These are phyloP conservation scores for Trissolcus basalis DNA, from an alignment of 1,140 invertebrate species.

Conservation along the genomic window DNA sequence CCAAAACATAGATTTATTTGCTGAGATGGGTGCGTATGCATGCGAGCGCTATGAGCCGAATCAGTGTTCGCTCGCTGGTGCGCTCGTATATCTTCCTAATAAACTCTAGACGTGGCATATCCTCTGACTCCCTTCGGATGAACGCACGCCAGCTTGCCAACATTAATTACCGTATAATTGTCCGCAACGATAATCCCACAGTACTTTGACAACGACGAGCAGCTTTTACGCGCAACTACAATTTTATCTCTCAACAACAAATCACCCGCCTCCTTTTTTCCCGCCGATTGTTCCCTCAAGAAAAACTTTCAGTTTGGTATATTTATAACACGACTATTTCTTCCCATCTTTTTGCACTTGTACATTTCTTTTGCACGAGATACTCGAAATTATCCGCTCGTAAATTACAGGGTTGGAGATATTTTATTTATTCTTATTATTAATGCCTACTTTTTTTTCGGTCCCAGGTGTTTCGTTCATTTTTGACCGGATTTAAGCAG, in stretches of 20 bases:
- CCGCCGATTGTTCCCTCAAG: no score
- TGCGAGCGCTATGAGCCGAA: slow-evolving; percentile 51
- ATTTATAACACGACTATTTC: no score
- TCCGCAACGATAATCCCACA: slow-evolving; percentile 64
- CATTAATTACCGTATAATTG: slow-evolving; percentile 71
- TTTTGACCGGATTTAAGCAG: no score
- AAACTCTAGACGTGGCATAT: slow-evolving; percentile 60
- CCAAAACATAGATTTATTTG: slow-evolving; percentile 55
- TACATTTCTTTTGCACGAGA: no score
- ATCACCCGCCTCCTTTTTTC: slow-evolving; percentile 16
- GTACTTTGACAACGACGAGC: slow-evolving; percentile 49
- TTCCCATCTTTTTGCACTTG: no score
- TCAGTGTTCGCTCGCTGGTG: slow-evolving; percentile 30
- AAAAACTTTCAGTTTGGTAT: no score
- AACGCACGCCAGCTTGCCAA: slow-evolving; percentile 55
- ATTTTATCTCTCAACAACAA: slow-evolving; percentile 41
- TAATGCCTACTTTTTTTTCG: no score
- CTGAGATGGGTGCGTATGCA: slow-evolving; percentile 39
- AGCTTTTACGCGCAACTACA: slow-evolving; percentile 23
- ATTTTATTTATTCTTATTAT: no score
- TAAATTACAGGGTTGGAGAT: no score
- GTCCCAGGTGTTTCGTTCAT: no score
- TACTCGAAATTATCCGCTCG: no score
- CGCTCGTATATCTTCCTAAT: slow-evolving; percentile 70
- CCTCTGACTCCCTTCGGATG: slow-evolving; percentile 56